Evolutionary conservation across 2,797 vertebrate species (phyloP), one percentile per base, ranked within the genome.

Genomic region (Spinus pinus): DNA sequence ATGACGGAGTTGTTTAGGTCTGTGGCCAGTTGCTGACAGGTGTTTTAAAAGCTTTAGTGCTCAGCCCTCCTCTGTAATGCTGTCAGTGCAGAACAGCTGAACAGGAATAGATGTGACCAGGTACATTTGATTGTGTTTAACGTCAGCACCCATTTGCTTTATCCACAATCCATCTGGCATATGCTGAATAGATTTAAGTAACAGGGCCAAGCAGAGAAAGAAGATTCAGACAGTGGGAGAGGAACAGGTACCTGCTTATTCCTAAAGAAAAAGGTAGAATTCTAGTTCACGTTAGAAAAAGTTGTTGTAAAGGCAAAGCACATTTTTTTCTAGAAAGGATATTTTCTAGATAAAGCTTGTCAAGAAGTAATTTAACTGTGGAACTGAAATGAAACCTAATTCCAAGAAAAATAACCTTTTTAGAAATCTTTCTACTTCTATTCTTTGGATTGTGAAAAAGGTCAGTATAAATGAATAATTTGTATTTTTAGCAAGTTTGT

Each of bases 401-500:
- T 97, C 97, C 46, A 98, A 98, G 97, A 98, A 98, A 96, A 88
- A 97, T 30, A 97, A 97, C 46, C 86, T 98, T 86, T 96, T 98
- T 60, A 97, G 97, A 95, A 97, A 90, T 35, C 94, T 97, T 8
- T 96, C 97, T 81, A 91, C 97, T 61, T 98, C 93, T 90, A 18
- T 98, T 73, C 96, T 98, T 89, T 97, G 96, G 84, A 92, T 97
- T 82, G 96, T 97, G 25, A 97, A 98, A 64, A 85, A 96, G 98
- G 98, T 98, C 94, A 98, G 98, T 89, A 80, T 67, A 72, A 93
- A 91, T 65, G 1, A 82, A 74, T 89, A 14, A 46, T 31, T 39
- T 86, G 10, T 75, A 17, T 87, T 85, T 88, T 85, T 91, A 81
- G 51, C 28, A 71, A 54, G 35, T 71, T 73, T 85, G 9, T 80